A percentile compares a stretch with the other conserved stretches of the same genome.
These are phyloP conservation scores for Drosophila repletoides DNA, from an alignment of 1,140 invertebrate genomes.

Conservation along the genomic window DNA sequence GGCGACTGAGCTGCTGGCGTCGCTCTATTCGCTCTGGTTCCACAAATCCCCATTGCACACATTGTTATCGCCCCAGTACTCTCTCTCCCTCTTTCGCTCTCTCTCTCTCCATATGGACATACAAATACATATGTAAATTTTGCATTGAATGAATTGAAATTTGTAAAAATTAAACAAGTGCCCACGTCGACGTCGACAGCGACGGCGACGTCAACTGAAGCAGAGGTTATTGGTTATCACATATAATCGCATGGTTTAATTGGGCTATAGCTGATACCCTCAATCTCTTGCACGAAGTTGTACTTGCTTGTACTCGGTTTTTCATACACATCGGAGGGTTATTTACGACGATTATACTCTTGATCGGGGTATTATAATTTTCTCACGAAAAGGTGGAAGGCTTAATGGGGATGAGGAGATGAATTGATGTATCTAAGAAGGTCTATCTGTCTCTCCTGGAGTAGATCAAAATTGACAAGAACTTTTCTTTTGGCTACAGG, in stretches of 20 bases:
- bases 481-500: too few species aligned
- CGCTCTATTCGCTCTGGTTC: conserved; percentile 42
- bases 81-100: neutral
- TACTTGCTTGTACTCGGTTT: too few species aligned
- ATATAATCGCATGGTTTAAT: conserved; percentile 7
- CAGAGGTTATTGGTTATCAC: conserved; percentile 38
- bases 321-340: too few species aligned
- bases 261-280: conserved; percentile 6
- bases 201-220: neutral
- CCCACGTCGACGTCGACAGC: neutral
- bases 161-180: conserved; percentile 55
- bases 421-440: too few species aligned
- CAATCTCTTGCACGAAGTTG: conserved; percentile 21
- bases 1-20: conserved; percentile 13
- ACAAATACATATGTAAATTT: conserved; percentile 33
- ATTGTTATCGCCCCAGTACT: conserved; percentile 28
- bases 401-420: too few species aligned
- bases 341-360: too few species aligned
- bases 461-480: too few species aligned
- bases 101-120: conserved; percentile 1
- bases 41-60: conserved; percentile 66
- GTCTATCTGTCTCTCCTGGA: too few species aligned
- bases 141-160: conserved; percentile 71
- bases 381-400: too few species aligned
- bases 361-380: too few species aligned